phyloP scores from a whole-genome alignment of 2,888 invertebrate genomes.

The Octodonta nipae region DNA sequence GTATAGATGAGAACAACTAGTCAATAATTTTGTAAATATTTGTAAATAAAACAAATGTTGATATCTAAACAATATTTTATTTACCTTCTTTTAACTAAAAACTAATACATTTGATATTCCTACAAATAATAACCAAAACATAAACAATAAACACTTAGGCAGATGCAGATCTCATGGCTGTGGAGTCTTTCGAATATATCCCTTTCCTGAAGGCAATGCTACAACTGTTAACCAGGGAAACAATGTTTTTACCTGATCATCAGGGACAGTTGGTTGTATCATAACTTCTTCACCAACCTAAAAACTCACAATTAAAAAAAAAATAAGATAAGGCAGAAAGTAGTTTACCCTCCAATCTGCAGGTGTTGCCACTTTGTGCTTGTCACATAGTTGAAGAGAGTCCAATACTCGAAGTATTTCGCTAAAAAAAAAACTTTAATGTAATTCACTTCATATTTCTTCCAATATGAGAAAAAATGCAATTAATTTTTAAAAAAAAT shows the following conservation, averaged over 20 bases:
- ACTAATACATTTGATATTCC: no score
- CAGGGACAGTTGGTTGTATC: constrained; percentile 70
- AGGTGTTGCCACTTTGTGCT: constrained; percentile 74
- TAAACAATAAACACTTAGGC: not conserved
- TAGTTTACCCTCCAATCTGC: constrained; percentile 67
- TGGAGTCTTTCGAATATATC: constrained; percentile 63
- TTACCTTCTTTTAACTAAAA: no score
- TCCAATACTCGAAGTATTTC: constrained; percentile 87
- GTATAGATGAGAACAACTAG: no score
- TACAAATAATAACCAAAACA: not conserved
- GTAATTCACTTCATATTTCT: no score
- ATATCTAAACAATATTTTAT: no score
- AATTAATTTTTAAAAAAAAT: no score
- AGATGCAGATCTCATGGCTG: constrained; percentile 39
- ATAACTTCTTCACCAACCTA: constrained; percentile 76
- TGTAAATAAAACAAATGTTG: no score
- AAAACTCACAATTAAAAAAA: constrained; percentile 24
- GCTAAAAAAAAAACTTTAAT: constrained; percentile 49
- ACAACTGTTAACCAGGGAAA: constrained; percentile 63
- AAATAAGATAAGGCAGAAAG: constrained; percentile 6
- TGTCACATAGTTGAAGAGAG: constrained; percentile 78
- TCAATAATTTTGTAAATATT: no score
- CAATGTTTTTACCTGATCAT: constrained; percentile 51
- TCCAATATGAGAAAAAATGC: no score
- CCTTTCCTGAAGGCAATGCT: constrained; percentile 71